Evolutionary conservation across 2,113 vertebrate genomes (phyloP).

Genomic region (Pseudorasbora parva): DNA sequence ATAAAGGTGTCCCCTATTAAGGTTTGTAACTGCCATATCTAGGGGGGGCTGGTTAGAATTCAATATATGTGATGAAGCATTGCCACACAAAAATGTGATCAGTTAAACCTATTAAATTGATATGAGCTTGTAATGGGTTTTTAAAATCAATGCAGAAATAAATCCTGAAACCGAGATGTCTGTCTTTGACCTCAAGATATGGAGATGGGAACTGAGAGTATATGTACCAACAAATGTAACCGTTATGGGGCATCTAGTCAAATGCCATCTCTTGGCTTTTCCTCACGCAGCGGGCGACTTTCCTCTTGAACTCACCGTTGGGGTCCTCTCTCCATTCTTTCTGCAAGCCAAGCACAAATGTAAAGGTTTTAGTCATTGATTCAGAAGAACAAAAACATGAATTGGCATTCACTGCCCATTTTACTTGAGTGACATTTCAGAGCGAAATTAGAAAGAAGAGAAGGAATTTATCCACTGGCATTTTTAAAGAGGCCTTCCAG

Average conservation of each 20-base stretch:
- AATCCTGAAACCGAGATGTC: constrained; percentile 9
- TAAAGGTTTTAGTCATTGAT: not conserved
- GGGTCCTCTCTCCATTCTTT: constrained; percentile 83
- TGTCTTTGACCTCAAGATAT: constrained; percentile 10
- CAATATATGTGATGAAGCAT: not conserved
- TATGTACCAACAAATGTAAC: not conserved
- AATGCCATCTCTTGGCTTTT: constrained; percentile 83
- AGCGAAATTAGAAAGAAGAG: not conserved
- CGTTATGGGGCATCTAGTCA: constrained; percentile 64
- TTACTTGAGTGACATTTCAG: not conserved
- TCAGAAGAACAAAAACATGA: not conserved
- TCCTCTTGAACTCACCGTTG: constrained; percentile 79
- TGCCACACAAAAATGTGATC: not conserved
- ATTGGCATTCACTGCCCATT: not conserved
- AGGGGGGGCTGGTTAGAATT: not conserved
- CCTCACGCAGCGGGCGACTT: constrained; percentile 80
- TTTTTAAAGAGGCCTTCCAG: no score
- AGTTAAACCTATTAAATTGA: constrained; percentile 1
- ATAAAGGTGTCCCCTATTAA: not conserved
- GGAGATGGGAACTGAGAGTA: constrained; percentile 21
- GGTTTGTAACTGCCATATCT: not conserved
- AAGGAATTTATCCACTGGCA: no score
- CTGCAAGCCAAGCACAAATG: constrained; percentile 61
- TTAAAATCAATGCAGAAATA: constrained; percentile 24
- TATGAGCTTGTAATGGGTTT: not conserved